Base-by-base conservation (phyloP, 1,140 invertebrate species). In the Cotesia glomerata region DNA sequence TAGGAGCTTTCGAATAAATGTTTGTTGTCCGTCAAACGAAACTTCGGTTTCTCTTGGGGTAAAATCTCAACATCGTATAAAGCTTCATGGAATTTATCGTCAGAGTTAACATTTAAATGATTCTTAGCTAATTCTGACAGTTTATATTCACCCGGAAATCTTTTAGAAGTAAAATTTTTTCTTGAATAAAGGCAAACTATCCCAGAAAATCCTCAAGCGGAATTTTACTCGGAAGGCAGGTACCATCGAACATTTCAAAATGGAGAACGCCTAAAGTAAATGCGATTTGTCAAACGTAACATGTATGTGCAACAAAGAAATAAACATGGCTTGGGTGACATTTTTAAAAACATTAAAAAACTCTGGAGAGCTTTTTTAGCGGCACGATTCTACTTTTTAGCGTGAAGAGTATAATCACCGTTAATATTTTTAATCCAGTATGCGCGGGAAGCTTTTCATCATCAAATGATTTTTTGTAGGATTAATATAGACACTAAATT, bases 21-120 rank as follows among this genome's bases (percentile, higher is more conserved):
- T 51, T 36, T 71, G 7, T 67, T 69, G 34, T 72, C 67, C 32
- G 32, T 70, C 64, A n/a, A 18, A 71, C n/a, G 13, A 69, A 51
- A 35, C n/a, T 26, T n/a, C n/a, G 75, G 32, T 67, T 76, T 65
- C 56, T 76, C 7, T n/a, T n/a, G n/a, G n/a, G n/a, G n/a, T 52
- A 78, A 73, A 49, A 76, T 65, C 36, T 75, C 64, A 62, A 78
- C 73, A 69, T 74, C 77, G 59, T 73, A 78, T 58, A 69, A 63
- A 39, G 73, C 71, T 13, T 78, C 71, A 69, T 76, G 74, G 35
- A 78, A 78, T 18, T 56, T 32, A 8, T 61, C 73, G 68, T 35
- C 35, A 16, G 11, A n/a, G 56, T 59, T 59, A 11, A 71, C 45
- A 32, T 54, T 59, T 35, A 74, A 62, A 54, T 71, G 58, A 63